Conservation (phyloP, 2,113 vertebrate genomes). For the Larimichthys polyactis region DNA sequence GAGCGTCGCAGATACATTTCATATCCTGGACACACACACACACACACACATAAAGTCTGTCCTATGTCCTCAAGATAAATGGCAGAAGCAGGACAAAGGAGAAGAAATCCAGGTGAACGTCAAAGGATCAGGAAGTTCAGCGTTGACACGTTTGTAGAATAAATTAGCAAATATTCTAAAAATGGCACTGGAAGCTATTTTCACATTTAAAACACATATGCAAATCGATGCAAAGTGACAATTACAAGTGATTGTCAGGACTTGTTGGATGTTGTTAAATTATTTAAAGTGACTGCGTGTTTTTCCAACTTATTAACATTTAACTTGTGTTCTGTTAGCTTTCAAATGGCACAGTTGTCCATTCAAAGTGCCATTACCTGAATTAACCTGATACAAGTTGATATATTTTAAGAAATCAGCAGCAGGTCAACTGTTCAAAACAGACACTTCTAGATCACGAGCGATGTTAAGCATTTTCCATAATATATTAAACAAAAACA, state of each 20-base stretch:
- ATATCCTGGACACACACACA: slow-evolving; percentile 41
- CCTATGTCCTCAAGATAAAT: background rate
- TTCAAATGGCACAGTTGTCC: background rate
- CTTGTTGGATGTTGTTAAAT: background rate
- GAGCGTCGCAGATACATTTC: slow-evolving; percentile 28
- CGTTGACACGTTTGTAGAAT: background rate
- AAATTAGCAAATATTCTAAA: background rate
- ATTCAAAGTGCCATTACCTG: background rate
- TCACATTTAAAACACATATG: background rate
- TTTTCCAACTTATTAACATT: slow-evolving; percentile 6
- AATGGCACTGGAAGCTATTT: background rate
- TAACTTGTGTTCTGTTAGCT: background rate
- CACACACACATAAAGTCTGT: background rate
- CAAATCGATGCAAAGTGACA: background rate
- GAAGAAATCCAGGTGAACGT: background rate
- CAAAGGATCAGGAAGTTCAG: background rate
- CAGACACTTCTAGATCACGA: background rate
- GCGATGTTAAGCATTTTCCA: background rate
- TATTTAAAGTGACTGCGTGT: background rate
- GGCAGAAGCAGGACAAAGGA: background rate
- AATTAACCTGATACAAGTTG: background rate
- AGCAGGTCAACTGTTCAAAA: background rate
- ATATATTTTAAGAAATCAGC: background rate
- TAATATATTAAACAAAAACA: background rate
- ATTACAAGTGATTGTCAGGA: background rate